Evolutionary conservation across 2,888 invertebrate genomes (phyloP), one percentile per base, ranked within the genome.

Genomic region (Autographa pulchrina): DNA sequence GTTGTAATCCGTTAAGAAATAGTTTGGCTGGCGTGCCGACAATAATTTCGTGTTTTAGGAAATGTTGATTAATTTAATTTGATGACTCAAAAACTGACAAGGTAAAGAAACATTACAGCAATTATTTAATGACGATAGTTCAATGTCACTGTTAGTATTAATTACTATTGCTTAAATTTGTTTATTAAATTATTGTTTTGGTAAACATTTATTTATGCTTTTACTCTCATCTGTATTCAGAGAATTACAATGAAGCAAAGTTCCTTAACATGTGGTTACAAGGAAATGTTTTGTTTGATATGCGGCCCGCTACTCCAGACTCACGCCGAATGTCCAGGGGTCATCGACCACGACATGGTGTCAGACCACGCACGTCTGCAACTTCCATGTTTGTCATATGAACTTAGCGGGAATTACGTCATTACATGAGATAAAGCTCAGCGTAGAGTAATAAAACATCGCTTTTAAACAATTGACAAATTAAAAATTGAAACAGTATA

Each of bases 261-360:
- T 83, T 82, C 75, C 76, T 83, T 74, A 69, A 76, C 68, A 67
- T 75, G 52, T 69, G 56, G 63, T 60, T 65, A 56, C 78, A 80
- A 76, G 74, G 78, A 74, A 68, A 80, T 73, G 78, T 78, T 86
- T 89, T 85, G 81, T 88, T 91, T 90, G 86, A 90, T 92, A 94
- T 93, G 92, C 93, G 86, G 87, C 86, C 89, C 86, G 80, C 82
- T 65, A 86, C 87, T 89, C 87, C 89, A 89, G 89, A 84, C 83
- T 82, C 82, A 85, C 85, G 86, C 87, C 88, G 89, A 89, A 89
- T 89, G 90, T 86, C 88, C 91, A 89, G 76, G 84, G 92, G 92
- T 94, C 94, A 91, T 89, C 90, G 94, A 93, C 94, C 92, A 25
- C 25, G 25, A 25, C 25, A 90, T 85, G 82, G 81, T 72, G 82